phyloP scores from a whole-genome alignment of 2,797 vertebrate species.

The Liparis tanakae region DNA sequence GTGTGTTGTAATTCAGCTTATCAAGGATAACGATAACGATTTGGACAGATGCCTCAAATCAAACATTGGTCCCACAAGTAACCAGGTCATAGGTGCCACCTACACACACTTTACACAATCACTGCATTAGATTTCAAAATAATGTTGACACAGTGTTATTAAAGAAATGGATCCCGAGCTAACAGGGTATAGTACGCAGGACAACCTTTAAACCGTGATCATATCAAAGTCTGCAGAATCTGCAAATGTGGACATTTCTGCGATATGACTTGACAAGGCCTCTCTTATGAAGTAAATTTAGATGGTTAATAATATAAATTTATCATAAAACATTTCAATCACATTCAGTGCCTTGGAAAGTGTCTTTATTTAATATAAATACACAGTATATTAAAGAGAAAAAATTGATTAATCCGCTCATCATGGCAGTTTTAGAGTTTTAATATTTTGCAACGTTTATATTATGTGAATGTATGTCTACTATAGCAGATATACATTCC shows the following conservation, averaged over 20 bases:
- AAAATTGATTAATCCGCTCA: no score
- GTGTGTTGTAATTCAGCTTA: conserved; percentile 34
- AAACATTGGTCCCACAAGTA: conserved; percentile 30
- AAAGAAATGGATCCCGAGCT: conserved; percentile 27
- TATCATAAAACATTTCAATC: background rate
- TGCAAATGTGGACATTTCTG: conserved; percentile 11
- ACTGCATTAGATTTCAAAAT: conserved; percentile 42
- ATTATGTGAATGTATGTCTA: no score
- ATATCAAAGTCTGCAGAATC: conserved; percentile 6
- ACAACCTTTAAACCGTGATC: conserved; percentile 33
- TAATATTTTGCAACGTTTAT: no score
- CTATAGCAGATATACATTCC: no score
- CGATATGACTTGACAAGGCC: background rate
- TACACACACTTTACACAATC: conserved; percentile 42
- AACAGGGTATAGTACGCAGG: conserved; percentile 6
- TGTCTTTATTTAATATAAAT: background rate
- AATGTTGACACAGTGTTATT: conserved; percentile 49
- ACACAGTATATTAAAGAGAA: no score
- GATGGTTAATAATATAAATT: background rate
- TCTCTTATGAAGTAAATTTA: background rate
- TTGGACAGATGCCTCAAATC: conserved; percentile 16
- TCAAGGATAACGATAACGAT: conserved; percentile 2
- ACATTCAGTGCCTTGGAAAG: background rate
- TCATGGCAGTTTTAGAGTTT: no score
- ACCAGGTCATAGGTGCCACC: conserved; percentile 2